These are phyloP conservation scores for Ictidomys tridecemlineatus DNA, from an alignment of 2,113 vertebrate species.

Conservation along the genomic window DNA sequence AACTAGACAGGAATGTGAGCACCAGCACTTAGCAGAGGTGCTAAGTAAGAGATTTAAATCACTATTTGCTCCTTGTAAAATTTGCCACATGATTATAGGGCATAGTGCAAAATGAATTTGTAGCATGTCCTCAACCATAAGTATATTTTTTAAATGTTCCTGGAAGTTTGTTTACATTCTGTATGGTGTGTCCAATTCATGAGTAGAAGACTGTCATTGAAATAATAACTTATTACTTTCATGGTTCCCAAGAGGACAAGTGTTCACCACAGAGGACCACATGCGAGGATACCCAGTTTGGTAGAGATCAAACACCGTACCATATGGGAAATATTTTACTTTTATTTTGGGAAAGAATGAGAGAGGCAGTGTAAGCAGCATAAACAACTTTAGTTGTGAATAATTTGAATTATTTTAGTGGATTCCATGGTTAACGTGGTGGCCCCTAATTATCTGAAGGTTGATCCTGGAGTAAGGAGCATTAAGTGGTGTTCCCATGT, in stretches of 20 bases:
- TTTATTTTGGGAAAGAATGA: background rate
- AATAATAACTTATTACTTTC: background rate
- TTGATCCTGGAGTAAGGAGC: background rate
- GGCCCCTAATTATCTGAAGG: background rate
- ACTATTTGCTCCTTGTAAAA: background rate
- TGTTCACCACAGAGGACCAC: rapidly evolving
- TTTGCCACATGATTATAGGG: background rate
- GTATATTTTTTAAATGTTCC: background rate
- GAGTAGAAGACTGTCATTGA: background rate
- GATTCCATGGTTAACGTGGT: too few relatives aligned
- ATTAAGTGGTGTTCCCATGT: too few relatives aligned
- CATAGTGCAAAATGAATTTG: background rate
- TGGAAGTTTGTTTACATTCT: background rate
- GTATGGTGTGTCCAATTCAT: background rate
- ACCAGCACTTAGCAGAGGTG: background rate
- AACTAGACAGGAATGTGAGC: background rate
- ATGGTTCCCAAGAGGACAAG: background rate
- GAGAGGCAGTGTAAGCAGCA: background rate
- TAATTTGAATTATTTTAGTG: background rate
- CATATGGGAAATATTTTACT: background rate
- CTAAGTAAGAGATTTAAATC: background rate
- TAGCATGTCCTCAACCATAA: rapidly evolving
- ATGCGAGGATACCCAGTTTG: rapidly evolving
- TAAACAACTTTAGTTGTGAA: background rate
- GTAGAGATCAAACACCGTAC: background rate